phyloP scores from a whole-genome alignment of 2,888 invertebrate species.

The Gastrophysa polygoni region DNA sequence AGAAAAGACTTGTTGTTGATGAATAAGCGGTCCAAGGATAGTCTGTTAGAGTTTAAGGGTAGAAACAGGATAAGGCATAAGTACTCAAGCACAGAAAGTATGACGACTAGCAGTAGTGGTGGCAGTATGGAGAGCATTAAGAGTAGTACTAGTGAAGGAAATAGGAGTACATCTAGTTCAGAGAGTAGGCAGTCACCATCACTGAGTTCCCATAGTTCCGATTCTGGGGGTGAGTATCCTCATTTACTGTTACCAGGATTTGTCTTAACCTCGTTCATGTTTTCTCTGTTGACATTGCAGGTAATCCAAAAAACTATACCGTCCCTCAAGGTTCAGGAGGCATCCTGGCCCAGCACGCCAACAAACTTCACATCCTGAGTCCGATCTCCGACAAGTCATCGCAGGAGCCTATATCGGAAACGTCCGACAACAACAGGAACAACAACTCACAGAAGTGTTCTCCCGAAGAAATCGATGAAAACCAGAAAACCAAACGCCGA shows the following conservation, averaged over 20 bases:
- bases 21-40: conserved; percentile 50
- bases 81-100: conserved; percentile 84
- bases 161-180: conserved; percentile 83
- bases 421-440: conserved; percentile 80
- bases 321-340: conserved; percentile 45
- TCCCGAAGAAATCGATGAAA: conserved; percentile 68
- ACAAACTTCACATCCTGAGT: conserved; percentile 83
- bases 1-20: conserved; percentile 56
- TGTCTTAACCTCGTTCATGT: too few relatives aligned
- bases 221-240: conserved; percentile 67
- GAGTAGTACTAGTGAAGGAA: conserved; percentile 87
- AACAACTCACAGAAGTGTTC: conserved; percentile 80
- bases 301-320: conserved; percentile 30
- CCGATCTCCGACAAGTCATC: conserved; percentile 91
- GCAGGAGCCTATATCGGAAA: conserved; percentile 83
- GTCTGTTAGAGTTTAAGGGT: conserved; percentile 64
- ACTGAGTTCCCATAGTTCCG: conserved; percentile 84
- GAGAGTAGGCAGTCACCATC: conserved; percentile 84
- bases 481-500: conserved; percentile 67
- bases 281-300: conserved; percentile 15
- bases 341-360: conserved; percentile 70
- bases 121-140: conserved; percentile 87
- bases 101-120: conserved; percentile 86
- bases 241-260: too few relatives aligned
- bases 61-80: conserved; percentile 65